A percentile compares a stretch with the other conserved stretches of the same genome.
These are phyloP conservation scores for Erebia epiphron DNA, from an alignment of 2,888 invertebrate genomes.

Conservation along the genomic window DNA sequence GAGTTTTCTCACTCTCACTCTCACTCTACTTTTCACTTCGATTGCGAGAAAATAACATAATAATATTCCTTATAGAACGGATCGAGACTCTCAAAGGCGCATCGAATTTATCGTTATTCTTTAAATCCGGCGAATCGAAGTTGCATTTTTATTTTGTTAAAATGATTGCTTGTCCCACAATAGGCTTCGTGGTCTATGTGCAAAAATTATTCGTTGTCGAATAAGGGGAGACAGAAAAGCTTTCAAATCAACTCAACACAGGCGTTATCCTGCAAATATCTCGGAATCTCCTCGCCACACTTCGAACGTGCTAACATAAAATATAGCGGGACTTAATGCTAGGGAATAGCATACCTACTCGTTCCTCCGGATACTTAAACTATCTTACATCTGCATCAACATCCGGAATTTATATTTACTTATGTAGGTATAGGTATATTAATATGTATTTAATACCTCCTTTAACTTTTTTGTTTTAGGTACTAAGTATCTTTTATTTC, in stretches of 20 bases:
- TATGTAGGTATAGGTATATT: not conserved
- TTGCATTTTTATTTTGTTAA: not conserved
- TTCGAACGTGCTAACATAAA: constrained; percentile 24
- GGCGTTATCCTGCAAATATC: constrained; percentile 20
- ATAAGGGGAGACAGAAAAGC: constrained; percentile 22
- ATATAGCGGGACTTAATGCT: constrained; percentile 24
- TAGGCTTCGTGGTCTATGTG: not conserved
- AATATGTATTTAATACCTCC: too few species aligned
- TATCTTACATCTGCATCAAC: constrained; percentile 27
- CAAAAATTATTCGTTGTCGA: constrained; percentile 6
- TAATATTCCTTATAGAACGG: too few species aligned
- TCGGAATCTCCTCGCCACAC: constrained; percentile 22
- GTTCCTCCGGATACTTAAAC: constrained; percentile 16
- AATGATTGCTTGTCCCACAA: not conserved
- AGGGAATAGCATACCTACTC: not conserved
- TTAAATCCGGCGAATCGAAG: too few species aligned
- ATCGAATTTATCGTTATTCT: too few species aligned
- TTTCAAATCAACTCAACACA: constrained; percentile 26
- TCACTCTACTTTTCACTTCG: too few species aligned
- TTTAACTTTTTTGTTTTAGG: not conserved
- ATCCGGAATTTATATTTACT: constrained; percentile 1
- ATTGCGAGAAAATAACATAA: too few species aligned
- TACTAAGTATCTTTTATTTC: not conserved
- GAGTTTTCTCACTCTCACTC: too few species aligned
- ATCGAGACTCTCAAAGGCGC: too few species aligned